Percentiles rank a stretch among this genome's conserved stretches.
Conservation (phyloP, 2,113 vertebrate genomes). For the Xyliphius kryptos region DNA sequence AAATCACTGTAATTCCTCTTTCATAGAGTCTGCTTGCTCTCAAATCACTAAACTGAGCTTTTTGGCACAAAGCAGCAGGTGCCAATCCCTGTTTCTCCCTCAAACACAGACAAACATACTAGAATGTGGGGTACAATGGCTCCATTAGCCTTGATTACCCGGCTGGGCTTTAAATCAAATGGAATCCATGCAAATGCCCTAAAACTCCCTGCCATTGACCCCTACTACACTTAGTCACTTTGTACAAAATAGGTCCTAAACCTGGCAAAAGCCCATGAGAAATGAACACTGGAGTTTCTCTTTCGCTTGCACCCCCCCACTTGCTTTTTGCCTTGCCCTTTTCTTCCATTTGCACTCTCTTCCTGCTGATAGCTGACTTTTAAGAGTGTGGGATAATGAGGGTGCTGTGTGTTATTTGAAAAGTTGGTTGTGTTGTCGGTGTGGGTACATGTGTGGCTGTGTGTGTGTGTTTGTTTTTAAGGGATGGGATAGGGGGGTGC, state of each 20-base stretch:
- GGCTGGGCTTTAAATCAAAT: slow-evolving; percentile 47
- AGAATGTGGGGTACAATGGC: slow-evolving; percentile 55
- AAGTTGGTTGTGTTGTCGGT: slow-evolving; percentile 54
- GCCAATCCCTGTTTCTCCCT: slow-evolving; percentile 68
- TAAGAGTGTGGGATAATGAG: slow-evolving; percentile 53
- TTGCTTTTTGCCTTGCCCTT: slow-evolving; percentile 39
- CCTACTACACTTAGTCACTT: slow-evolving; percentile 58
- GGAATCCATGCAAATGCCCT: slow-evolving; percentile 46
- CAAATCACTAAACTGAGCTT: slow-evolving; percentile 53
- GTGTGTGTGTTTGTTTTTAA: slow-evolving; percentile 31
- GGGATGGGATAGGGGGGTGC: not conserved
- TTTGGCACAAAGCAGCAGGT: slow-evolving; percentile 82
- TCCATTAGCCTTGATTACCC: slow-evolving; percentile 65
- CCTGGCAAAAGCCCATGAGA: slow-evolving; percentile 60
- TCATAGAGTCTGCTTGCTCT: no score
- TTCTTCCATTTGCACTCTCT: slow-evolving; percentile 42
- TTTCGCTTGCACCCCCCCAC: slow-evolving; percentile 35
- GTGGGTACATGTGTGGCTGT: slow-evolving; percentile 38
- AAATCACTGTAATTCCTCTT: slow-evolving; percentile 64
- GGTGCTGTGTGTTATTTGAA: slow-evolving; percentile 46
- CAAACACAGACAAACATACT: slow-evolving; percentile 31
- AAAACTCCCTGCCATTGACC: slow-evolving; percentile 28
- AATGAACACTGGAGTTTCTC: slow-evolving; percentile 56
- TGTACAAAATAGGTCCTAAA: slow-evolving; percentile 59
- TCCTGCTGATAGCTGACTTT: slow-evolving; percentile 69